Base-by-base conservation (phyloP, 92 coral and sea anemone species). In the Ricordea florida region DNA sequence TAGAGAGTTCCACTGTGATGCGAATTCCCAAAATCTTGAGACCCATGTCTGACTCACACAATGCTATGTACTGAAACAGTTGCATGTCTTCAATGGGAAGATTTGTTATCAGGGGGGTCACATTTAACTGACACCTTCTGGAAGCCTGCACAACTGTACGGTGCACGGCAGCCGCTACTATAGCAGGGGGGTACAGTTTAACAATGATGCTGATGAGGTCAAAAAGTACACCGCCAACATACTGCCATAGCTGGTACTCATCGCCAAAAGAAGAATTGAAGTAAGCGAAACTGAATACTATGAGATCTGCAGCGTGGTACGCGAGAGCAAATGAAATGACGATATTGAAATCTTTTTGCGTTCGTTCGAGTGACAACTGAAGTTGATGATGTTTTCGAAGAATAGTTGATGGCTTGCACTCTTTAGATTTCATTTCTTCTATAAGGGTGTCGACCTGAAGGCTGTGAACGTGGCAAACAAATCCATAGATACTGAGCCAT, bases 281-380 rank as follows among this genome's bases (percentile, higher is more conserved):
- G 62, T 81, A 86, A 3, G 92, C 92, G 43, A 86, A 86, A 46
- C 91, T 86, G 35, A 86, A 86, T n/a, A 81, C 52, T 38, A 86
- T 86, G 38, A 86, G 23, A 43, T 86, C 92, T 15, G 65, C 24
- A 0, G 80, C 61, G 51, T 86, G 92, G 25, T 81, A 86, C 3
- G 66, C 79, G 17, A 86, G 26, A 26, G 92, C 92, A 17, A 81
- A 82, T 10, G 92, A 86, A 66, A 86, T 81, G 13, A 86, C 56
- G 23, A 75, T 10, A 53, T 59, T 69, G 49, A 86, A 86, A 57
- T 86, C 92, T 9, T 36, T 51, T 57, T 86, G 92, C 6, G 88
- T 81, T 59, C 64, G 74, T 22, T 81, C 88, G 29, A 86, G 52
- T 15, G 80, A 81, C 52, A 33, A 73, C 53, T 50, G 77, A 42